Base-by-base conservation (phyloP, 2,113 vertebrate genomes). In the Syngnathoides biaculeatus region DNA sequence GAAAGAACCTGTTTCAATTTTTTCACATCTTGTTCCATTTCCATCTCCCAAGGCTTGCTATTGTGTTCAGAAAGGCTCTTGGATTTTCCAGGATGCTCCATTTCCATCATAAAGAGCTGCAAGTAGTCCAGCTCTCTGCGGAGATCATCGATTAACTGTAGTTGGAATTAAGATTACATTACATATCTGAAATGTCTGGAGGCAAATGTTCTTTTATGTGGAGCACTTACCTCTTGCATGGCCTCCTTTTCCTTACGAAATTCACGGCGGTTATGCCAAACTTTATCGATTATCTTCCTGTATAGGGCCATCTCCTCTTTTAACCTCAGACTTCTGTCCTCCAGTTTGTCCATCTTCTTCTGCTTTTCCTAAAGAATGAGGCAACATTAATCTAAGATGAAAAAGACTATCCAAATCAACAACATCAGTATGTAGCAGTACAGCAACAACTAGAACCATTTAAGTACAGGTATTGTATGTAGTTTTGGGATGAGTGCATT, bases 231-330 rank as follows among this genome's bases (percentile, higher is more conserved):
- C 94, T 99, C 97, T 74, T 98, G 96, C 0, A 95, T 99, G 4
- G 95, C 92, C 74, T 98, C 96, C 55, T 95, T 93, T 59, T 99
- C 97, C 85, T 96, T 96, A 86, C 97, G 95, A 79, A 98, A 98
- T 45, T 95, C 93, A 0, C 95, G 92, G 50, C 96, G 92, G 89
- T 97, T 97, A 56, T 97, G 94, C 75, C 96, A 91, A 60, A 99
- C 89, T 77, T 98, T 98, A 85, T 98, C 96, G 95, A 98, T 96
- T 82, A 99, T 93, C 77, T 93, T 97, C 78, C 95, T 94, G 88
- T 98, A 96, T 73, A 98, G 84, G 75, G 98, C 95, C 94, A 95
- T 95, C 92, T 98, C 97, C 0, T 99, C 97, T 77, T 95, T 97
- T 79, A 99, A 92, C 12, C 96, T 90, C 80, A 99, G 85, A 35